A percentile compares a stretch with the other conserved stretches of the same genome.
phyloP scores from a whole-genome alignment of 2,888 invertebrate species.

The Ypsolopha sequella region DNA sequence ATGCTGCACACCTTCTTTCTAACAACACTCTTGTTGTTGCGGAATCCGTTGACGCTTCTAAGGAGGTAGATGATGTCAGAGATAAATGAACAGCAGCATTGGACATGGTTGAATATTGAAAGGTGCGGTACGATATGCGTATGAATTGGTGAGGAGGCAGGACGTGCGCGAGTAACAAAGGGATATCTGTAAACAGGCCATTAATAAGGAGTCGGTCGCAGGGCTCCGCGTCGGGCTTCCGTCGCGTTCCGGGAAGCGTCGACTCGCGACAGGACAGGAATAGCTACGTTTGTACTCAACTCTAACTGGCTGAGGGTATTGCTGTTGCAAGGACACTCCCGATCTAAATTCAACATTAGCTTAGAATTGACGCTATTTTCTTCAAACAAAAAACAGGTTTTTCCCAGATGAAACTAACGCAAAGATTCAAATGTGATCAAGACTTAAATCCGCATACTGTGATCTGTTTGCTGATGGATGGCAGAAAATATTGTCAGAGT shows the following conservation, averaged over 20 bases:
- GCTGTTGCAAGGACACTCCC: no score
- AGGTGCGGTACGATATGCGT: not conserved
- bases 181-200: slow-evolving; percentile 65
- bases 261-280: slow-evolving; percentile 59
- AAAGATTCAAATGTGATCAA: no score
- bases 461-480: no score
- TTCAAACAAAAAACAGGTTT: no score
- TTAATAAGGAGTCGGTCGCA: slow-evolving; percentile 61
- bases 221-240: slow-evolving; percentile 56
- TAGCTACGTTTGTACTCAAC: slow-evolving; percentile 25
- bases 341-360: no score
- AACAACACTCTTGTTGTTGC: not conserved
- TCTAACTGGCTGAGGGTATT: not conserved
- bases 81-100: not conserved
- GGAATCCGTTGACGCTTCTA: not conserved
- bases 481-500: no score
- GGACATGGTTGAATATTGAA: not conserved
- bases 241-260: slow-evolving; percentile 59
- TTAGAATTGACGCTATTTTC: no score
- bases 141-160: slow-evolving; percentile 34
- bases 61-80: not conserved
- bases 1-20: not conserved
- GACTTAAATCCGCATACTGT: no score
- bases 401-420: no score
- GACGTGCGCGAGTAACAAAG: slow-evolving; percentile 64